Percentiles rank a stretch among this genome's conserved stretches.
Conservation (phyloP, 2,888 invertebrate genomes). For the Hoplodrina blanda region DNA sequence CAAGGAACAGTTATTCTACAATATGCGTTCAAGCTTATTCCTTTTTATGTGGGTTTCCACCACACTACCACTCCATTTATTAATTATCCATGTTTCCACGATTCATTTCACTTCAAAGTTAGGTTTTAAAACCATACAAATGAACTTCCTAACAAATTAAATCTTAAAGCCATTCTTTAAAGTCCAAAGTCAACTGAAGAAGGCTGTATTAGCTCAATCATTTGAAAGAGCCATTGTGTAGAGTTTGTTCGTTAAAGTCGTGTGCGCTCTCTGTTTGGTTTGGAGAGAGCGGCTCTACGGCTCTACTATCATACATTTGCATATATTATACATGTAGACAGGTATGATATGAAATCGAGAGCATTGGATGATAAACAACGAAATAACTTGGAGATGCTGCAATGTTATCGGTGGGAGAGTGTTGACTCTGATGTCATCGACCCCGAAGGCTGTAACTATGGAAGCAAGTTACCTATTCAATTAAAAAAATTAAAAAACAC, state of each 20-base stretch:
- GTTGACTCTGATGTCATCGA: constrained; percentile 11
- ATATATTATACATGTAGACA: constrained; percentile 43
- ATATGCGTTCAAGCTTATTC: too few relatives aligned
- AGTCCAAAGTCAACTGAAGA: constrained; percentile 32
- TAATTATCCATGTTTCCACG: constrained; percentile 8
- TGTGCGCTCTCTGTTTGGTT: constrained; percentile 56
- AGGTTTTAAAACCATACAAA: constrained; percentile 17
- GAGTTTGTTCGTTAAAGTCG: constrained; percentile 57
- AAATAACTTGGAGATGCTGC: constrained; percentile 19
- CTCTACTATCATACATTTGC: constrained; percentile 47
- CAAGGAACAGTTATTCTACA: too few relatives aligned
- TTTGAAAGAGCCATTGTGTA: constrained; percentile 55
- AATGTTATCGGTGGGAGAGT: constrained; percentile 15
- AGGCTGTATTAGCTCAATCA: constrained; percentile 52
- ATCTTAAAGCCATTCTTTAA: constrained; percentile 12
- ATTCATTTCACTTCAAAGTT: constrained; percentile 32
- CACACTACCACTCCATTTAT: constrained; percentile 24
- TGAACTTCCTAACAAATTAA: constrained; percentile 1
- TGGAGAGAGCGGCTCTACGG: constrained; percentile 56
- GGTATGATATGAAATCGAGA: constrained; percentile 37
- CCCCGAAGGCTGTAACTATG: constrained; percentile 2
- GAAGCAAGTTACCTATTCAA: too few relatives aligned
- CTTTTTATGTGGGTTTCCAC: not conserved
- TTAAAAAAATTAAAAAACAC: too few relatives aligned
- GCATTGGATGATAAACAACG: constrained; percentile 12